Base-by-base conservation (phyloP, 2,888 invertebrate species). In the Coleophora deauratella region DNA sequence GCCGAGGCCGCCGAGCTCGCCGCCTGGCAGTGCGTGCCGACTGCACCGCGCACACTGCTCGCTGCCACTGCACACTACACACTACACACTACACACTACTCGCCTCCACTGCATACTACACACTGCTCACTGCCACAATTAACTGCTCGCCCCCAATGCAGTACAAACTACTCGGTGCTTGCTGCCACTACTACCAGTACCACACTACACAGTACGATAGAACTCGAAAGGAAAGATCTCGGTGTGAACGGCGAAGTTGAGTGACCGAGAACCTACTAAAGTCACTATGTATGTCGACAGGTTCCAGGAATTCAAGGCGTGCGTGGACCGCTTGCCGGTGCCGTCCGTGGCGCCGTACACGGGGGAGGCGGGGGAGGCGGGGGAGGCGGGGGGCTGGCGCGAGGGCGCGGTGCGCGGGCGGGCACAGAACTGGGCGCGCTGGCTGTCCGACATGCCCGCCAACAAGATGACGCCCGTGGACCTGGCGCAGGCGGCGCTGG, bases 391-490 rank as follows among this genome's bases (percentile, higher is more conserved):
- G 37, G 41, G 27, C 33, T 93, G 93, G 91, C 56, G 62, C 31
- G 61, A 75, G 41, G 95, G 95, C 6, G 51, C 76, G 9, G 71
- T 88, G 30, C 87, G 90, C 51, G 93, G 91, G 0, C 81, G 88
- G 34, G 91, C 91, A 1, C 94, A 95, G 78, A 94, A 94, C 75
- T 88, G 93, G 79, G 92, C 93, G 14, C 86, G 94, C 7, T 81
- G 79, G 50, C 79, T 95, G 11, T 88, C 90, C 51, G 94, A 95
- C 65, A 91, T 90, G 55, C 94, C 95, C 2, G 91, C 93, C 21
- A 95, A 95, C 66, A 77, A 87, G 55, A 91, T 94, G 90, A 93
- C 94, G 1, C 95, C 95, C 0, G 87, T 90, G 1, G 88, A 89
- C 49, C 90, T 95, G 51, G 90, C 92, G 1, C 87, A 87, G 68